Evolutionary conservation across 1,140 invertebrate genomes (phyloP).

Genomic region (Leptinotarsa lineolata): DNA sequence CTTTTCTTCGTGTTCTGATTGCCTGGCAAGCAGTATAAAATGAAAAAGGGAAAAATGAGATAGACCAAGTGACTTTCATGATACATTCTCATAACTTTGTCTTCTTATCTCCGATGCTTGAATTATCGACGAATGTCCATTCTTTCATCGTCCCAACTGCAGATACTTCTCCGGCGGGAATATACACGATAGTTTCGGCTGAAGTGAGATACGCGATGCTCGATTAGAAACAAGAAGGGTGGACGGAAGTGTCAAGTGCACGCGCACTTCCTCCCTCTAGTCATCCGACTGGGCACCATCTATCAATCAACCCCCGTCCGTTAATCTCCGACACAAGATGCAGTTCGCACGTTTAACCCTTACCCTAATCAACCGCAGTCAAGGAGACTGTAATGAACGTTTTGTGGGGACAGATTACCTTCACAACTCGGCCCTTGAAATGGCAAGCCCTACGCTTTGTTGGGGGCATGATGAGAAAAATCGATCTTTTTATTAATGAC

Average conservation of each 20-base stretch:
- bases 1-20: too few relatives aligned
- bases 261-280: slow-evolving; percentile 44
- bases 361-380: slow-evolving; percentile 29
- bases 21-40: too few relatives aligned
- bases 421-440: neutral
- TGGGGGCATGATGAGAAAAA: neutral
- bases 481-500: too few relatives aligned
- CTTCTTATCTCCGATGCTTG: too few relatives aligned
- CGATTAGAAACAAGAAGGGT: slow-evolving; percentile 40
- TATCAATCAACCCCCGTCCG: slow-evolving; percentile 45
- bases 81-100: too few relatives aligned
- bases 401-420: slow-evolving; percentile 5
- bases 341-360: slow-evolving; percentile 32
- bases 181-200: too few relatives aligned
- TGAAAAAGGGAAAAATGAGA: too few relatives aligned
- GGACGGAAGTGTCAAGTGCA: slow-evolving; percentile 54
- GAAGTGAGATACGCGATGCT: slow-evolving; percentile 6
- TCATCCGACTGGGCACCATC: slow-evolving; percentile 42
- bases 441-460: neutral
- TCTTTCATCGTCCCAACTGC: too few relatives aligned
- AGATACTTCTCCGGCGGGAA: too few relatives aligned
- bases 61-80: too few relatives aligned
- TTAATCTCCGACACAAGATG: slow-evolving; percentile 30
- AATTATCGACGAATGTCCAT: too few relatives aligned
- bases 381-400: slow-evolving; percentile 20